Evolutionary conservation across 2,888 invertebrate species (phyloP), one percentile per base, ranked within the genome.

Genomic region (Elysia crispata): DNA sequence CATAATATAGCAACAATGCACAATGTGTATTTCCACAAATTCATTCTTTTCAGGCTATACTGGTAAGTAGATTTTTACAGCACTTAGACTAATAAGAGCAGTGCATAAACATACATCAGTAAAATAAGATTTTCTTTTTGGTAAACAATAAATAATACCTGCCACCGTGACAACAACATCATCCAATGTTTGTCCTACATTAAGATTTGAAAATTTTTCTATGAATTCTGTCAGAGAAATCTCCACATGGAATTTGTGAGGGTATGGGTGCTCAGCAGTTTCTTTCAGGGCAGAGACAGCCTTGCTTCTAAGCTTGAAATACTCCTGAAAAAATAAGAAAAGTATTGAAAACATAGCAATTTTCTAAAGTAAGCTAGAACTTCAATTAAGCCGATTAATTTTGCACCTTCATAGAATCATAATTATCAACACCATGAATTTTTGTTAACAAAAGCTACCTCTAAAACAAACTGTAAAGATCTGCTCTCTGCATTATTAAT

Each of bases 161-260:
- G 98, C 97, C 30, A 99, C 94, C 89, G 95, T 95, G 49, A 95
- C 92, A 18, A 41, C 41, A 41, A 41, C 41, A 41, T 41, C 41
- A 6, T 41, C 41, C 41, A 41, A 41, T 41, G 41, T 41, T 60
- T 90, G 87, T 64, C 90, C 95, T 28, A 97, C 97, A 90, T 90
- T 88, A 66, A 98, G 91, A 87, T 93, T 85, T 49, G 93, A 94
- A 91, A 97, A 99, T 89, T 96, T 96, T 67, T 95, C 94, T 85
- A 99, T 96, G 89, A 97, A 99, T 77, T 95, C 95, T 89, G 96
- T 95, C 83, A 99, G 93, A 0, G 98, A 98, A 81, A 94, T 95
- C 31, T 96, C 95, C 0, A 99, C 99, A 92, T 96, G 94, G 91
- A 97, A 99, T 93, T 99, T 99, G 92, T 99, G 99, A 20, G 99